Evolutionary conservation across 2,113 vertebrate genomes (phyloP).

Genomic region (Ailuropoda melanoleuca): DNA sequence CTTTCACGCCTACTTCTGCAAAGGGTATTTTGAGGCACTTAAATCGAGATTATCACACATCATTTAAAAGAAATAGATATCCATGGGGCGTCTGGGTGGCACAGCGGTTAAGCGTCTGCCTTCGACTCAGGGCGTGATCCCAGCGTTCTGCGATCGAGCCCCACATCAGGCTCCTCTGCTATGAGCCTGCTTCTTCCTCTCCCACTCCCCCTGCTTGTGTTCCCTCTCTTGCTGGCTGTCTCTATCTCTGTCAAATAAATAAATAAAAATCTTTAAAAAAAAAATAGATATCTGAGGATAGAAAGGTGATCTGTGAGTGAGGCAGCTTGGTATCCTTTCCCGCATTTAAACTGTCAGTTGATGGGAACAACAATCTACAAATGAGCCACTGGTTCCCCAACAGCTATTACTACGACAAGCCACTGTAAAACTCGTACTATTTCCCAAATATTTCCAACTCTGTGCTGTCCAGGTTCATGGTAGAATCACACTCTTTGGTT

Average conservation of each 20-base stretch:
- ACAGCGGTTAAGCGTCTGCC: too few relatives aligned
- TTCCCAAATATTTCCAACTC: not conserved
- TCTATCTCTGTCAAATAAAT: too few relatives aligned
- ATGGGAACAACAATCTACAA: not conserved
- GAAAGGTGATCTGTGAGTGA: not conserved
- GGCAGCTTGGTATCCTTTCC: not conserved
- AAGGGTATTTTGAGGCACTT: not conserved
- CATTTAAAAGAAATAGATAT: not conserved
- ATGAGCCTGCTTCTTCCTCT: too few relatives aligned
- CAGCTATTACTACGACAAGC: not conserved
- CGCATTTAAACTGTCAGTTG: not conserved
- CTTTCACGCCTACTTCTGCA: not conserved
- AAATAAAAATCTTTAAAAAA: too few relatives aligned
- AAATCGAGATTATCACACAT: not conserved
- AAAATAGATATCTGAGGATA: not conserved
- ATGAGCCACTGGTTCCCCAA: not conserved
- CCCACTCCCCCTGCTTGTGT: too few relatives aligned
- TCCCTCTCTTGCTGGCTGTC: too few relatives aligned
- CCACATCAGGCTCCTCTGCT: too few relatives aligned
- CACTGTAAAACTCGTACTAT: not conserved
- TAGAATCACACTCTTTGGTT: not conserved
- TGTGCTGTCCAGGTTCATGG: not conserved
- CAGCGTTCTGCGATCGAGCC: too few relatives aligned
- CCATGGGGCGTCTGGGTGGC: too few relatives aligned
- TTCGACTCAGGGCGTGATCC: too few relatives aligned